Evolutionary conservation across 2,888 invertebrate species (phyloP), one percentile per base, ranked within the genome.

Genomic region (Phalera bucephala): DNA sequence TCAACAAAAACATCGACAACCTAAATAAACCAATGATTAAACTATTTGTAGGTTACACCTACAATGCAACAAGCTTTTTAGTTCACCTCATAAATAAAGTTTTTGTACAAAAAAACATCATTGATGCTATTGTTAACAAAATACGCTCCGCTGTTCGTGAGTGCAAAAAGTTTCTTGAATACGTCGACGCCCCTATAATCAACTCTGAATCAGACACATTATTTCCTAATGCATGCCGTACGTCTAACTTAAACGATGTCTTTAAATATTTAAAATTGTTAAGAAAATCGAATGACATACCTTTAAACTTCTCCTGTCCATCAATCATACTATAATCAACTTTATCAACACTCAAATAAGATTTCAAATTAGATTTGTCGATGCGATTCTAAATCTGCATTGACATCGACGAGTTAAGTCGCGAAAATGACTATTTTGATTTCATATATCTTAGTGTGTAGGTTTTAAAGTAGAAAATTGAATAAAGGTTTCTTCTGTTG

Each of bases 251-350:
- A 61, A 57, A 48, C 33, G 44, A 43, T 50, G 58, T 52, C 52
- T 58, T 49, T 43, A 55, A 55, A 60, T 60, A 50, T 48, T 58
- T 50, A 19, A 61, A 50, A 58, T 58, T 44, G 43, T 46, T 45
- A 30, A 52, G 48, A 39, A 52, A 61, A 60, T 60, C 55, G 55
- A 50, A 43, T 46, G 33, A 58, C 36, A 61, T 57, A 61, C 58
- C 49, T 42, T 37, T 37, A 8, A 42, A 35, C 34, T 27, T 31
- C 25, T 31, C 9, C n/a, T 34, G 20, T 8, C 29, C 9, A 38
- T 40, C 28, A 14, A 14, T 45, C 39, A 36, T 28, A 35, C 37
- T 39, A 61, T 44, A 49, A 34, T 42, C 33, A 52, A 45, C 58
- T 44, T 48, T 54, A 47, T 35, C 12, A 30, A 6, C 31, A 17